Percentiles rank a stretch among this genome's conserved stretches.
These are phyloP conservation scores for Sturnus vulgaris DNA, from an alignment of 2,113 vertebrate species.

Conservation along the genomic window DNA sequence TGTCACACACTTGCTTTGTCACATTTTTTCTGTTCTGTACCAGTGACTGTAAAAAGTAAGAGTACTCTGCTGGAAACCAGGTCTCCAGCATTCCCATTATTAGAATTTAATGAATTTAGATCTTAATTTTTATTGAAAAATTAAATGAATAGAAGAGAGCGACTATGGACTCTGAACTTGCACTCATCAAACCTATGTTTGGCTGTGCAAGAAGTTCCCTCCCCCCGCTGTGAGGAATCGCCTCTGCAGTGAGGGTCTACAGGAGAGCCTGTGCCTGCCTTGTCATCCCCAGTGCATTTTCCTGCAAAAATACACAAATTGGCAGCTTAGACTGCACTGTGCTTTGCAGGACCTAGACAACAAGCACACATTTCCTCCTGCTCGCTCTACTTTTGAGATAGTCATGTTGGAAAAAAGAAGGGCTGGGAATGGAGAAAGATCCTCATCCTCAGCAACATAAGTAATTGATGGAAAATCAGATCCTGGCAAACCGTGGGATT, in stretches of 20 bases:
- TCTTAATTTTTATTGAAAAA: neutral
- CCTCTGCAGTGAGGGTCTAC: neutral
- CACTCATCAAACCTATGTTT: neutral
- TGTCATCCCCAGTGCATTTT: neutral
- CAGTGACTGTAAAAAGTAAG: neutral
- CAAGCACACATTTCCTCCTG: neutral
- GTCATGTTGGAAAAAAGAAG: neutral
- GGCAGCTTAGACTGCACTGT: neutral
- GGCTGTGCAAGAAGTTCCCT: neutral
- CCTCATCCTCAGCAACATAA: neutral
- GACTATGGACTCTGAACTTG: neutral
- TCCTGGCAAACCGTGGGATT: neutral
- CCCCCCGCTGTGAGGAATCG: accelerated
- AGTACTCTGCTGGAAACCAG: neutral
- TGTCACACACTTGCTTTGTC: neutral
- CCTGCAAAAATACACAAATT: neutral
- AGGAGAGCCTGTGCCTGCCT: neutral
- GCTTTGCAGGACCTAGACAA: neutral
- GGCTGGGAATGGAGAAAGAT: neutral
- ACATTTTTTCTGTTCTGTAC: neutral
- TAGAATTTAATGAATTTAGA: neutral
- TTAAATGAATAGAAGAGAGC: neutral
- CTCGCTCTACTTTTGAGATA: neutral
- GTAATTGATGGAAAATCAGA: neutral
- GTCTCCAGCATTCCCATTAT: neutral